Evolutionary conservation across 2,113 vertebrate species (phyloP).

Genomic region (Sapayoa aenigma): DNA sequence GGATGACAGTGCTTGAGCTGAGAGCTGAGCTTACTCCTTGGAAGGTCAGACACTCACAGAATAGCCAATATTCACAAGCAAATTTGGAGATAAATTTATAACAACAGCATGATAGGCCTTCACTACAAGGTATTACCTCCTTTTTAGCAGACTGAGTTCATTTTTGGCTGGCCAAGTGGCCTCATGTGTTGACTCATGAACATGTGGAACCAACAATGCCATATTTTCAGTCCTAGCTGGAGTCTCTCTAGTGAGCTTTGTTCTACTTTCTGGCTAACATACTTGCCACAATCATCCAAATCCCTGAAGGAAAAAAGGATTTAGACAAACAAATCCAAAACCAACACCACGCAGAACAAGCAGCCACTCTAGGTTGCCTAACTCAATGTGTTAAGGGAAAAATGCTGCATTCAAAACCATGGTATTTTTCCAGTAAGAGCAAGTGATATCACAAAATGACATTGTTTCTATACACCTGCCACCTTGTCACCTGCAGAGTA

Average conservation of each 20-base stretch:
- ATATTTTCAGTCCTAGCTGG: slow-evolving; percentile 37
- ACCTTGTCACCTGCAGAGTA: background rate
- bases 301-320: slow-evolving; percentile 5
- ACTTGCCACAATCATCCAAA: slow-evolving; percentile 8
- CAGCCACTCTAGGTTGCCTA: background rate
- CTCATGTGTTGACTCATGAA: background rate
- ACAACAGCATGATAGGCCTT: background rate
- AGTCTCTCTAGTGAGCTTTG: background rate
- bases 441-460: background rate
- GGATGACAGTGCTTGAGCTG: background rate
- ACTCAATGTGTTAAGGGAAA: background rate
- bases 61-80: background rate
- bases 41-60: background rate
- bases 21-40: background rate
- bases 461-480: background rate
- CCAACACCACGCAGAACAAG: background rate
- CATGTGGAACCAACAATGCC: background rate
- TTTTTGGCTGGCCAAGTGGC: background rate
- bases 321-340: background rate
- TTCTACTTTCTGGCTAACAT: slow-evolving; percentile 41
- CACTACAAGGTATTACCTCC: background rate
- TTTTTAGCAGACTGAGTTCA: background rate
- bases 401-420: background rate
- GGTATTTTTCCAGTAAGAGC: background rate
- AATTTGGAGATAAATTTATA: background rate